Evolutionary conservation across 2,113 vertebrate species (phyloP), one percentile per base, ranked within the genome.

Genomic region (Halcyon malimbica): DNA sequence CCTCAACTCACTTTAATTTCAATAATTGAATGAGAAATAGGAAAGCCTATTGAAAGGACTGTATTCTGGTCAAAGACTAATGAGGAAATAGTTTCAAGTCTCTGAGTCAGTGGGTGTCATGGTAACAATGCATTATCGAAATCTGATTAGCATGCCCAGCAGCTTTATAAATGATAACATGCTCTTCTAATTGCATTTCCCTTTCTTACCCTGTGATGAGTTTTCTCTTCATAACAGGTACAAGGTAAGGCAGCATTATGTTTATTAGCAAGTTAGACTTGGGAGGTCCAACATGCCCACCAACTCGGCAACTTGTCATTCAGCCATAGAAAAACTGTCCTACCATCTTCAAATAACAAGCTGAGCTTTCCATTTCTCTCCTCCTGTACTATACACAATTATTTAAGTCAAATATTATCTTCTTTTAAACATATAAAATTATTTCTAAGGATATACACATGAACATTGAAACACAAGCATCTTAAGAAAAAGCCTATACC

Each of bases 121-220:
- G 97, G 98, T 95, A 98, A 98, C 96, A 95, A 91, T 92, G 95
- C 74, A 96, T 96, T 98, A 98, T 97, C 62, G 20, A 98, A 97
- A 98, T 97, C 97, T 97, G 97, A 98, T 98, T 97, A 97, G 95
- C 87, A 97, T 98, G 97, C 95, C 96, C 94, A 96, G 91, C 83
- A 95, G 94, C 94, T 91, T 89, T 75, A 73, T 41, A 97, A 96
- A 84, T 31, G 94, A 96, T 91, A 96, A 95, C 73, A 81, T 84
- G 60, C 29, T 87, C 71, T 87, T 95, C 89, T 97, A 96, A 98
- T 97, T 98, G 93, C 91, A 57, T 85, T 97, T 88, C 89, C 76
- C 48, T 90, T 94, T 65, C 71, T 97, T 88, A 86, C 83, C 80
- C 33, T 73, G n/a, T 88, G 89, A 95, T 81, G 78, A 83, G 44